Conservation (phyloP, 2,888 invertebrate genomes). For the Nycteola revayana region DNA sequence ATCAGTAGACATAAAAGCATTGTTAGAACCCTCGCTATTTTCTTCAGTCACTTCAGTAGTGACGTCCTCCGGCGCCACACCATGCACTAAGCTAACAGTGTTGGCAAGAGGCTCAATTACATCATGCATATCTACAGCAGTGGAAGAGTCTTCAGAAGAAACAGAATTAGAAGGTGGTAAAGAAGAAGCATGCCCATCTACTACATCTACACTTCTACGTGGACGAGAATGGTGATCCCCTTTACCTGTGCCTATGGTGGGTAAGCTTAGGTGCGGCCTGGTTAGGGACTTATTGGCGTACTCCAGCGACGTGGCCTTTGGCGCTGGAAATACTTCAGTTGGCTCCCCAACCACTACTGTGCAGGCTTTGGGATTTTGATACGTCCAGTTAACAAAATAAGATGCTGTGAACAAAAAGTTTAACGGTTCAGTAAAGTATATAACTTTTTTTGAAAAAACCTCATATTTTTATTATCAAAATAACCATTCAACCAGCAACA, state of each 20-base stretch:
- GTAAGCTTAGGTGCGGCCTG: conserved; percentile 84
- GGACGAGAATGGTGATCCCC: conserved; percentile 79
- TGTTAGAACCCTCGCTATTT: conserved; percentile 41
- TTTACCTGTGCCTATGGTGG: conserved; percentile 80
- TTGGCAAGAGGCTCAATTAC: conserved; percentile 64
- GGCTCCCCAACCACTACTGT: conserved; percentile 92
- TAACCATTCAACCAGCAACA: too few relatives aligned
- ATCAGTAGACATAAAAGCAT: conserved; percentile 57
- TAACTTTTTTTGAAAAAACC: too few relatives aligned
- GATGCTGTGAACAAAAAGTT: conserved; percentile 83
- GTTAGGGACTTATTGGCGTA: conserved; percentile 86
- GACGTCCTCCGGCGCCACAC: conserved; percentile 52
- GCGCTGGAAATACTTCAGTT: conserved; percentile 85
- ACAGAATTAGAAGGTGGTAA: conserved; percentile 59
- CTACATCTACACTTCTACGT: conserved; percentile 87
- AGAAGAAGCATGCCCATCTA: conserved; percentile 83
- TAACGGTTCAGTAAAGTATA: too few relatives aligned
- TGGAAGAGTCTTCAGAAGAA: conserved; percentile 65
- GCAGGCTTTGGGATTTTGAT: conserved; percentile 91
- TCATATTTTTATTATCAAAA: too few relatives aligned
- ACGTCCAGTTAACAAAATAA: conserved; percentile 92
- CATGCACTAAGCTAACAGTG: conserved; percentile 76
- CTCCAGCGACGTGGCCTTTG: conserved; percentile 87
- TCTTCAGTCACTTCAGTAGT: conserved; percentile 38
- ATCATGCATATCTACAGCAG: conserved; percentile 75